A percentile compares a stretch with the other conserved stretches of the same genome.
These are phyloP conservation scores for Eupithecia dodoneata DNA, from an alignment of 2,888 invertebrate species.

Conservation along the genomic window DNA sequence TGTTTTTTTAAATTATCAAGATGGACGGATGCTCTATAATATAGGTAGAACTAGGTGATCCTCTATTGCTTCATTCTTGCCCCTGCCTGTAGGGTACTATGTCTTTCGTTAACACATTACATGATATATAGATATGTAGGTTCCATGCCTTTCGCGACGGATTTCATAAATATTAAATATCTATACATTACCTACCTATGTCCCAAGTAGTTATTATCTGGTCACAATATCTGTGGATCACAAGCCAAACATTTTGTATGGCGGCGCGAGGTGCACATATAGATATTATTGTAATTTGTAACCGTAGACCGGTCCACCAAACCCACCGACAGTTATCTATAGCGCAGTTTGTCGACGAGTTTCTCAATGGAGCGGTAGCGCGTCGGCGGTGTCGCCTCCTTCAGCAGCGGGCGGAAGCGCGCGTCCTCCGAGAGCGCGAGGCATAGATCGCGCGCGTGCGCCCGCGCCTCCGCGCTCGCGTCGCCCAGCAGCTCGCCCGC, in stretches of 20 bases:
- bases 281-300: too few species aligned
- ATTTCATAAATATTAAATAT: too few species aligned
- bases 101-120: not conserved
- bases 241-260: too few species aligned
- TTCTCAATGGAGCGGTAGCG: conserved; percentile 94
- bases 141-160: not conserved
- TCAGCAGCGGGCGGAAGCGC: conserved; percentile 89
- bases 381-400: conserved; percentile 91
- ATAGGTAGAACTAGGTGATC: not conserved
- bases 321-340: conserved; percentile 51
- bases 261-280: too few species aligned
- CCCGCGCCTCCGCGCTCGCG: conserved; percentile 93
- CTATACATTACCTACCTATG: too few species aligned
- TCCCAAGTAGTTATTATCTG: too few species aligned
- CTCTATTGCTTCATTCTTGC: not conserved
- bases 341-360: conserved; percentile 85
- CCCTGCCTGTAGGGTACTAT: not conserved
- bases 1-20: not conserved
- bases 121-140: not conserved
- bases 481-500: conserved; percentile 94
- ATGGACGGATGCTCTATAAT: not conserved
- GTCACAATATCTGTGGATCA: too few species aligned
- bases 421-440: conserved; percentile 88
- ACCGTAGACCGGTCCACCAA: not conserved
- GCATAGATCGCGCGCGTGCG: conserved; percentile 91